Base-by-base conservation (phyloP, 2,797 vertebrate species). In the Dendrocincla fuliginosa region DNA sequence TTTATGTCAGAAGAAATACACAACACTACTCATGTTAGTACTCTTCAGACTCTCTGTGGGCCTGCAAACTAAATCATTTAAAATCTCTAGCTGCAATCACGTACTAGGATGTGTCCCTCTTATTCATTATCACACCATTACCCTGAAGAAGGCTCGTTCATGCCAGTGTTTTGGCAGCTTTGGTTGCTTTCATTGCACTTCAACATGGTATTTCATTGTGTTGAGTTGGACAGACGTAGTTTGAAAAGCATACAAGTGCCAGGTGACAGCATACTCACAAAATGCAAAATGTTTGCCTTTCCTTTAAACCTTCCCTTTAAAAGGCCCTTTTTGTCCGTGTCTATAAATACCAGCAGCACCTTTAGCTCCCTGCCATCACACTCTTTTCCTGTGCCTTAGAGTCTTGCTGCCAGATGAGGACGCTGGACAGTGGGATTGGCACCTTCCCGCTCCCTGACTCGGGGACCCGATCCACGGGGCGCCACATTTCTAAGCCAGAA, bases 361-460 rank as follows among this genome's bases (percentile, higher is more conserved):
- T 82, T 73, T 42, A n/a, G 10, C 19, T 57, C 41, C 63, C 60
- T 67, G 57, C 90, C 57, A 7, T 97, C 95, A 97, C 85, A 89
- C 95, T 95, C 11, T 98, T 96, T 97, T 97, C 95, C 96, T 98
- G 84, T 98, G 74, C 97, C 96, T 49, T 95, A 99, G 99, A 98
- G 97, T 99, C 98, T 68, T 94, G 98, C 97, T 99, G 98, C 97
- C 99, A 99, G 98, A 99, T 99, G 98, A 98, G 99, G 96, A 99
- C 99, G 1, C 88, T 99, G 97, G 99, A 99, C 98, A 99, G 99
- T 2, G 99, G 99, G 47, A 99, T 99, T 22, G 99, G 99, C 91
- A 99, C 99, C 81, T 99, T 99, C 93, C 99, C 99, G 10, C 98
- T 99, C 68, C 98, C 99, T 0, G 99, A 99, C 89, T 98, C 99